Evolutionary conservation across 2,797 vertebrate genomes (phyloP).

Genomic region (Poeciliopsis infans): DNA sequence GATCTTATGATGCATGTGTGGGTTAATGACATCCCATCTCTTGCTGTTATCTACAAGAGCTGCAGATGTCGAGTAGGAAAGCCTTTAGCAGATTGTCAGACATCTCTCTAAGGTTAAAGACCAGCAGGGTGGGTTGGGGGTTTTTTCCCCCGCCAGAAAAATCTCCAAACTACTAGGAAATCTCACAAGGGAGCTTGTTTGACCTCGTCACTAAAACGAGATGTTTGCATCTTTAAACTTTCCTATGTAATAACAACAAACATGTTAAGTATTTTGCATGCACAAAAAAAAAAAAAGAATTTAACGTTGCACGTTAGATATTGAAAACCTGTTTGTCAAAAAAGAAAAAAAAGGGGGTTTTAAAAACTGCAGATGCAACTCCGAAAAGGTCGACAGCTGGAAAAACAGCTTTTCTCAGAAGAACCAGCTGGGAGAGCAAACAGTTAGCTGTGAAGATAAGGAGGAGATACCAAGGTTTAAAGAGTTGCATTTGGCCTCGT

Average conservation of each 20-base stretch:
- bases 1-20: neutral
- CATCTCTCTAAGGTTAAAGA: constrained; percentile 58
- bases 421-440: constrained; percentile 41
- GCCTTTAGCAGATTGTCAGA: constrained; percentile 46
- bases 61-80: constrained; percentile 60
- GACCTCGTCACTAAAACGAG: neutral
- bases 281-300: neutral
- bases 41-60: constrained; percentile 13
- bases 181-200: constrained; percentile 25
- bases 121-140: constrained; percentile 68
- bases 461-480: constrained; percentile 50
- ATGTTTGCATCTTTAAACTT: neutral
- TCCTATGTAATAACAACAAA: neutral
- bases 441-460: constrained; percentile 52
- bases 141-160: constrained; percentile 64
- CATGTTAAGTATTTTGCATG: neutral
- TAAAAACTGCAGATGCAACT: constrained; percentile 22
- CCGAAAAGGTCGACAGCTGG: constrained; percentile 2
- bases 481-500: constrained; percentile 47
- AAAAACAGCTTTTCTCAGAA: constrained; percentile 41
- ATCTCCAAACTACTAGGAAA: constrained; percentile 62
- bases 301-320: neutral
- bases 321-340: neutral
- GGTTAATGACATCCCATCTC: neutral
- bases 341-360: neutral